These are phyloP conservation scores for Plusia festucae DNA, from an alignment of 2,888 invertebrate genomes.

Conservation along the genomic window DNA sequence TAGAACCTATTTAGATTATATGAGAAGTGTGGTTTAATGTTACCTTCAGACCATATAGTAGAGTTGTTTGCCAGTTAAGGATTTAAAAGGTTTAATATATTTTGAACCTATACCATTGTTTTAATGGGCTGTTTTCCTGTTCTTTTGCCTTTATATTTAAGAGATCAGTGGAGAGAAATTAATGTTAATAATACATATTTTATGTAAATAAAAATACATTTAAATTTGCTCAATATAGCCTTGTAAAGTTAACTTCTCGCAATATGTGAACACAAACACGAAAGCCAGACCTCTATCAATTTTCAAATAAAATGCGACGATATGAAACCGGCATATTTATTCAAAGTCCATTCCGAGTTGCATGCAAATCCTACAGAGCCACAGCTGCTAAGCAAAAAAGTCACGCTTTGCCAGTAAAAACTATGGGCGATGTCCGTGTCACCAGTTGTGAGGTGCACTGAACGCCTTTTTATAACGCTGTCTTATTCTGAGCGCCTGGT, in stretches of 20 bases:
- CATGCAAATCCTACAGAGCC: conserved; percentile 66
- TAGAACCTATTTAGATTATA: not conserved
- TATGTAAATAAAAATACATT: not conserved
- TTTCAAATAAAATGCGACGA: conserved; percentile 39
- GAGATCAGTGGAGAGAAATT: too few relatives aligned
- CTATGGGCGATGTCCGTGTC: conserved; percentile 60
- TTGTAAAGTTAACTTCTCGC: not conserved
- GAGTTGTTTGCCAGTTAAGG: not conserved
- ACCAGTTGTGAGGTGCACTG: conserved; percentile 47
- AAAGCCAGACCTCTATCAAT: conserved; percentile 36
- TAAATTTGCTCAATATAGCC: not conserved
- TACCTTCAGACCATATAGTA: not conserved
- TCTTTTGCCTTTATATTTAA: too few relatives aligned
- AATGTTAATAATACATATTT: too few relatives aligned
- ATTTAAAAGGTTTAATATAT: too few relatives aligned
- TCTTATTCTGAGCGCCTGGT: conserved; percentile 58
- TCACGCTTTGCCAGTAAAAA: conserved; percentile 75
- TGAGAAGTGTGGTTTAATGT: not conserved
- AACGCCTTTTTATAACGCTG: conserved; percentile 51
- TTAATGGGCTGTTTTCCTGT: too few relatives aligned
- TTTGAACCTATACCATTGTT: too few relatives aligned
- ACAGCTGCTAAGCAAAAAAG: conserved; percentile 71
- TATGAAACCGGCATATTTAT: conserved; percentile 65
- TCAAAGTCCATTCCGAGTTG: conserved; percentile 58
- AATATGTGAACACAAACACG: conserved; percentile 12